A percentile compares a stretch with the other conserved stretches of the same genome.
Conservation (phyloP, 2,888 invertebrate species). For the Nemapogon koenigi region DNA sequence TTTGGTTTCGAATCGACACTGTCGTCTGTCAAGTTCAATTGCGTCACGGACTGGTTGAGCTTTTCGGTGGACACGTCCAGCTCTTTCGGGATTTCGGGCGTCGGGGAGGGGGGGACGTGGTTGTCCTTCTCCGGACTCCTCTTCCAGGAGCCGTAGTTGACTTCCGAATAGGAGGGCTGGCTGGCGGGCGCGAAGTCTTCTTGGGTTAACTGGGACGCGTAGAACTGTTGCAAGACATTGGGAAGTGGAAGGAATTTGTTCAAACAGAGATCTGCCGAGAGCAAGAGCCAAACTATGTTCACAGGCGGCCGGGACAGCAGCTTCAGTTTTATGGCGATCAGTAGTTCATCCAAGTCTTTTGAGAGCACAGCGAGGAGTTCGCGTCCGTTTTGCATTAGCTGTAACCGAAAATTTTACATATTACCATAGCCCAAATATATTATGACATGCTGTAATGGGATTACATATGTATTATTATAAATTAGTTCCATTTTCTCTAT, state of each 20-base stretch:
- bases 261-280: constrained; percentile 47
- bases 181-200: constrained; percentile 27
- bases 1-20: constrained; percentile 42
- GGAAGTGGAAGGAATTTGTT: constrained; percentile 54
- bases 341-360: constrained; percentile 44
- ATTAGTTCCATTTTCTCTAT: too few species aligned
- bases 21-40: constrained; percentile 37
- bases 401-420: constrained; percentile 18
- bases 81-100: constrained; percentile 22
- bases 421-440: too few species aligned
- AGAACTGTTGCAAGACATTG: constrained; percentile 50
- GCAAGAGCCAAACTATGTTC: constrained; percentile 46
- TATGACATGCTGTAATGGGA: too few species aligned
- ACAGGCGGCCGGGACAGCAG: constrained; percentile 40
- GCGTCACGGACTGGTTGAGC: constrained; percentile 36
- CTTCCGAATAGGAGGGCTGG: constrained; percentile 32
- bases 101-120: constrained; percentile 10
- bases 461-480: not conserved
- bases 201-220: constrained; percentile 46
- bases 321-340: constrained; percentile 41
- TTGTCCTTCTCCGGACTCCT: constrained; percentile 37
- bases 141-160: constrained; percentile 53
- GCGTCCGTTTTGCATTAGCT: constrained; percentile 56
- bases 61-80: constrained; percentile 24
- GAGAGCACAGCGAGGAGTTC: constrained; percentile 42